phyloP scores from a whole-genome alignment of 2,888 invertebrate genomes.

The Sisyra nigra region DNA sequence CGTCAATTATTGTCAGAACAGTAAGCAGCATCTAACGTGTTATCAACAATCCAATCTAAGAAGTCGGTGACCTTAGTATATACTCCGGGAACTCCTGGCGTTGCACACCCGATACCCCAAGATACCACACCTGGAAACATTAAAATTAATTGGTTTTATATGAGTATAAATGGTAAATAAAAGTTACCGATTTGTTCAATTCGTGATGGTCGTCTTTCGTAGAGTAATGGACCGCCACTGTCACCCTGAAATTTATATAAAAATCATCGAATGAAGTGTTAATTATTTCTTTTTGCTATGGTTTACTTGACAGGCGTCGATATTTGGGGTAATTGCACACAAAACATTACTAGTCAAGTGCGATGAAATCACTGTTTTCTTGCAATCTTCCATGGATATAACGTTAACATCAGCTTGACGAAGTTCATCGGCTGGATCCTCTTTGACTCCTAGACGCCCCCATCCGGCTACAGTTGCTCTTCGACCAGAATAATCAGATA shows the following conservation, averaged over 20 bases:
- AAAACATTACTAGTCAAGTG: constrained; percentile 35
- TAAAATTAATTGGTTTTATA: not conserved
- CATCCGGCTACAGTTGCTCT: constrained; percentile 36
- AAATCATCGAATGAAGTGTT: constrained; percentile 4
- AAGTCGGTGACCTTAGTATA: constrained; percentile 43
- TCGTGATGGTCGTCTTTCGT: constrained; percentile 32
- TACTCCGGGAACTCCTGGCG: constrained; percentile 35
- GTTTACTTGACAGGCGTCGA: constrained; percentile 40
- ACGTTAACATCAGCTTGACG: constrained; percentile 31
- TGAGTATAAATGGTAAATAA: constrained; percentile 8
- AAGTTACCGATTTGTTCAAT: constrained; percentile 41
- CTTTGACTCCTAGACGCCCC: constrained; percentile 28
- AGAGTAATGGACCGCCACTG: constrained; percentile 45
- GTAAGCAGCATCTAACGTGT: constrained; percentile 24
- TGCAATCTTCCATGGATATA: constrained; percentile 28
- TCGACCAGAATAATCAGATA: constrained; percentile 27
- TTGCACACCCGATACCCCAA: constrained; percentile 48
- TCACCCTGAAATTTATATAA: constrained; percentile 35
- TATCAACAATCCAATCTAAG: constrained; percentile 33
- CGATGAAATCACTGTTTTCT: constrained; percentile 18
- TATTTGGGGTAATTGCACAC: constrained; percentile 39
- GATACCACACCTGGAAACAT: constrained; percentile 40
- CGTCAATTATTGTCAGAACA: constrained; percentile 17
- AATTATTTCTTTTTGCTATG: no score
- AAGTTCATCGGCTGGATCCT: constrained; percentile 30